These are phyloP conservation scores for Tupaia chinensis DNA, from an alignment of 2,113 vertebrate species.

Conservation along the genomic window DNA sequence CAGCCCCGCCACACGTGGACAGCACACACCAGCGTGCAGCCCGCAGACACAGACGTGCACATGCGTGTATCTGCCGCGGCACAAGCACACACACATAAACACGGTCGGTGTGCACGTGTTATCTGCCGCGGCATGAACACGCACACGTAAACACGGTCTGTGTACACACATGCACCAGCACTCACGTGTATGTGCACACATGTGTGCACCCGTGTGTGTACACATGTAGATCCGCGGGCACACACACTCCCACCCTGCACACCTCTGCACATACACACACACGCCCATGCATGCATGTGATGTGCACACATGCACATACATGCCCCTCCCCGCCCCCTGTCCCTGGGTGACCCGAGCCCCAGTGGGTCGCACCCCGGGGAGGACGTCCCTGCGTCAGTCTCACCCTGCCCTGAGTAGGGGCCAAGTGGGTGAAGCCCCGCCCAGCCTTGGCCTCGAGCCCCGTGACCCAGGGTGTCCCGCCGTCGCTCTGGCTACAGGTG, in stretches of 20 bases:
- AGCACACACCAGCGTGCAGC: too few relatives aligned
- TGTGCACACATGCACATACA: background rate
- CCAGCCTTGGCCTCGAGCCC: rapidly evolving
- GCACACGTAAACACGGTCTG: too few relatives aligned
- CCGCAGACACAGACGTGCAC: too few relatives aligned
- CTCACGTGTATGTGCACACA: too few relatives aligned
- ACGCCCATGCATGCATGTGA: background rate
- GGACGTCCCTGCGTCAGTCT: background rate
- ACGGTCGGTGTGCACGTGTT: too few relatives aligned
- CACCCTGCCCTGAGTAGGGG: background rate
- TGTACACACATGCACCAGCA: too few relatives aligned
- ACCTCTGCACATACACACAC: background rate
- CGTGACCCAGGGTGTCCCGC: background rate
- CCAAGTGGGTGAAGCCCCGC: background rate
- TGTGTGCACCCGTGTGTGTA: too few relatives aligned
- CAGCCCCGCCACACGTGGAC: background rate
- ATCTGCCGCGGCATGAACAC: too few relatives aligned
- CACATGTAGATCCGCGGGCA: rapidly evolving
- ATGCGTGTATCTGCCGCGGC: too few relatives aligned
- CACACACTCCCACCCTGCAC: too few relatives aligned
- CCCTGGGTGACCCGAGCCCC: background rate
- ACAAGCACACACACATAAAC: too few relatives aligned
- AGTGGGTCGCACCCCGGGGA: background rate
- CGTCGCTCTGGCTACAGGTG: slow-evolving; percentile 87
- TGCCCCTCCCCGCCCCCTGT: background rate